These are phyloP conservation scores for Telenomus remus DNA, from an alignment of 1,140 invertebrate genomes.

Conservation along the genomic window DNA sequence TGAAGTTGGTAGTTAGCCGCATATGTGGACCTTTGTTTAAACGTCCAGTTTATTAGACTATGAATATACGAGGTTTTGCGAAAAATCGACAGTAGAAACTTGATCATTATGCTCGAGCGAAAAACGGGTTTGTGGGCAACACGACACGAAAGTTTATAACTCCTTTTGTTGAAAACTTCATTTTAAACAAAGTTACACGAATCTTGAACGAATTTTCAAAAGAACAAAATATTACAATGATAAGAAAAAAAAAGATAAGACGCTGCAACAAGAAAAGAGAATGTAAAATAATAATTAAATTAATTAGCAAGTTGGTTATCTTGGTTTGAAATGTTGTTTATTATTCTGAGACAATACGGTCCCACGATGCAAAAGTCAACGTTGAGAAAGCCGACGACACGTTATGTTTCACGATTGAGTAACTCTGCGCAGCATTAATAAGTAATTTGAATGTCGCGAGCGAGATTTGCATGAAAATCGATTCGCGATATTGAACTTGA, in stretches of 20 bases:
- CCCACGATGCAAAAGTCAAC: background rate
- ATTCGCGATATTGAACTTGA: conserved; percentile 7
- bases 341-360: no score
- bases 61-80: conserved; percentile 12
- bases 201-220: no score
- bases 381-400: conserved; percentile 35
- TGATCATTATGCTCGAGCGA: conserved; percentile 15
- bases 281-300: no score
- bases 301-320: no score
- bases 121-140: background rate
- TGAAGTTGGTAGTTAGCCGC: background rate
- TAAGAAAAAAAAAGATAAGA: no score
- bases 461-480: conserved; percentile 16
- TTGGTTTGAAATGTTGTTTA: no score
- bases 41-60: conserved; percentile 27
- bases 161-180: conserved; percentile 3
- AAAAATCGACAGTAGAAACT: conserved; percentile 18
- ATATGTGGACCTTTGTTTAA: conserved; percentile 4
- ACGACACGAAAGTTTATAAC: conserved; percentile 9
- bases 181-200: background rate
- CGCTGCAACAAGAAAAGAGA: no score
- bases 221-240: no score
- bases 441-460: no score
- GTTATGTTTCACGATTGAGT: conserved; percentile 37
- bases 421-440: conserved; percentile 8